These are phyloP conservation scores for Thalassoma bifasciatum DNA, from an alignment of 2,113 vertebrate species.

Conservation along the genomic window DNA sequence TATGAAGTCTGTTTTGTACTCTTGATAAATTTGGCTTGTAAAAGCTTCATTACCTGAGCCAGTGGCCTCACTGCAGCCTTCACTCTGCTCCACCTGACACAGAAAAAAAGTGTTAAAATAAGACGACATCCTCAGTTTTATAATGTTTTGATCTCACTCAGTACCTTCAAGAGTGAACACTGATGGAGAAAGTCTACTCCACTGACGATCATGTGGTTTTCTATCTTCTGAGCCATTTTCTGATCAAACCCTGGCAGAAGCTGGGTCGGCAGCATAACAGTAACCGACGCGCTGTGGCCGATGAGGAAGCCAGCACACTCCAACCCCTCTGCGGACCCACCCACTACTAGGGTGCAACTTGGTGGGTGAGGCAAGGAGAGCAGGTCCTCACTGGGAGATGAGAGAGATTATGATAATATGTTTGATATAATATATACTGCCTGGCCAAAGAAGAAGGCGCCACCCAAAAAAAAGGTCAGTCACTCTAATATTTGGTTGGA, in stretches of 20 bases:
- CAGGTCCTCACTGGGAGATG: constrained; percentile 84
- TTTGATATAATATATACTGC: no score
- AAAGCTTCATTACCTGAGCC: not conserved
- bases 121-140: not conserved
- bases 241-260: constrained; percentile 87
- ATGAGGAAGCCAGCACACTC: constrained; percentile 88
- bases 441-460: no score
- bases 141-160: not conserved
- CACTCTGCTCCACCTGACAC: constrained; percentile 81
- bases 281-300: constrained; percentile 86
- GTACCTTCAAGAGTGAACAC: constrained; percentile 84
- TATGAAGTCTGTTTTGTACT: no score
- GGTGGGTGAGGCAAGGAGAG: constrained; percentile 87
- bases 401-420: not conserved
- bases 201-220: constrained; percentile 85
- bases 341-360: constrained; percentile 87
- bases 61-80: constrained; percentile 64
- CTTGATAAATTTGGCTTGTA: not conserved
- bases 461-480: no score
- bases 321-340: constrained; percentile 87
- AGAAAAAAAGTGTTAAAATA: not conserved
- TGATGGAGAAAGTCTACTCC: constrained; percentile 83
- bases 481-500: no score
- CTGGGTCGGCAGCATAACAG: constrained; percentile 87
- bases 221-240: constrained; percentile 86